A percentile compares a stretch with the other conserved stretches of the same genome.
Conservation (phyloP, 2,888 invertebrate species). For the Biston betularia region DNA sequence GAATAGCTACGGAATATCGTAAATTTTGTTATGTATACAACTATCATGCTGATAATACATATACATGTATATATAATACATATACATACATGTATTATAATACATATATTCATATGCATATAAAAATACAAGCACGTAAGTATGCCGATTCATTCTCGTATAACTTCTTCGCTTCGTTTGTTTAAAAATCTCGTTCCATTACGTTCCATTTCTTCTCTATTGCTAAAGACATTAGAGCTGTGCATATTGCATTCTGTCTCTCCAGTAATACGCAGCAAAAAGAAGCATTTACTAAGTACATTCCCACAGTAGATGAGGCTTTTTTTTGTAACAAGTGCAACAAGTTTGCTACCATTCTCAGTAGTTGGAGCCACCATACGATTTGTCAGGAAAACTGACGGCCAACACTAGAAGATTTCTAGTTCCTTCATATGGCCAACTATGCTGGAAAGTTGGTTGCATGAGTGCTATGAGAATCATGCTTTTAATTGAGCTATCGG, state of each 20-base stretch:
- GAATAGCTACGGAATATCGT: too few species aligned
- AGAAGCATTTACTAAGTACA: conserved; percentile 71
- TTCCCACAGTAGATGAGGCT: conserved; percentile 69
- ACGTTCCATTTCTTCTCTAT: conserved; percentile 2
- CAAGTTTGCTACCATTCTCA: background rate
- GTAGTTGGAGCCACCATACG: background rate
- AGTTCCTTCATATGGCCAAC: background rate
- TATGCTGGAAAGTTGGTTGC: background rate
- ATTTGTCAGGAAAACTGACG: background rate
- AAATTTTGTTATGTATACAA: too few species aligned
- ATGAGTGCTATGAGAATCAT: conserved; percentile 57
- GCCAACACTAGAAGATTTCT: background rate
- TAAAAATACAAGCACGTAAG: too few species aligned
- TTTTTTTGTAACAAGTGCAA: conserved; percentile 58
- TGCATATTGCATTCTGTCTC: conserved; percentile 53
- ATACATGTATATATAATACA: too few species aligned
- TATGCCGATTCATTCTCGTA: too few species aligned
- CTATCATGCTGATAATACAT: too few species aligned
- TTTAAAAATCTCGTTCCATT: background rate
- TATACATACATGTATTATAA: too few species aligned
- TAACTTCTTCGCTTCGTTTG: too few species aligned
- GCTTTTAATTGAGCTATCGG: conserved; percentile 51
- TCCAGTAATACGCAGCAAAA: conserved; percentile 69
- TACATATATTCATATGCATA: too few species aligned
- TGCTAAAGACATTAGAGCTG: conserved; percentile 41